Evolutionary conservation across 2,888 invertebrate genomes (phyloP).

Genomic region (Lasioglossum marginatum): DNA sequence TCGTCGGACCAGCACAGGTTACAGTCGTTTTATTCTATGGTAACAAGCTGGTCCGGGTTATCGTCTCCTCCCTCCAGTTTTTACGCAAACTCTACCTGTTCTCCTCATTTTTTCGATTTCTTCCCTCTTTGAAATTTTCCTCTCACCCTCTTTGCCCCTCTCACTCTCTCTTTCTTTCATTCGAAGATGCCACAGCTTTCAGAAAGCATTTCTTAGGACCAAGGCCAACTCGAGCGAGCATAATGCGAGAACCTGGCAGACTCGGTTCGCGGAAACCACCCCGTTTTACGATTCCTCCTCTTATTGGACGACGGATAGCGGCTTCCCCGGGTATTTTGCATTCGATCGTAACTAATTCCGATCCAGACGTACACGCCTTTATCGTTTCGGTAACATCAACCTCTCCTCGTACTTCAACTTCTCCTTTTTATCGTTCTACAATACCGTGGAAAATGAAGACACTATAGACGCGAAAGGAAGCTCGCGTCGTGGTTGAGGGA

Average conservation of each 20-base stretch:
- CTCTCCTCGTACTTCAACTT: background rate
- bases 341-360: conserved; percentile 58
- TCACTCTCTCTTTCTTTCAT: background rate
- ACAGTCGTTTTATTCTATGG: background rate
- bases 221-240: conserved; percentile 72
- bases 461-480: background rate
- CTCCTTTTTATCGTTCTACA: background rate
- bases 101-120: conserved; percentile 76
- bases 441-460: conserved; percentile 8
- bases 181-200: conserved; percentile 73
- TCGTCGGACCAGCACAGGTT: background rate
- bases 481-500: background rate
- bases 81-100: conserved; percentile 76
- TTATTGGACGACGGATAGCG: conserved; percentile 52
- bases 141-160: conserved; percentile 49
- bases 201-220: conserved; percentile 76
- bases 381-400: background rate
- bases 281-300: conserved; percentile 68
- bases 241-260: conserved; percentile 64
- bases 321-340: conserved; percentile 60
- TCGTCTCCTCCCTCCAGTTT: conserved; percentile 23
- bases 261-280: conserved; percentile 61
- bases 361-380: conserved; percentile 18
- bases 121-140: conserved; percentile 68
- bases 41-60: background rate